A percentile compares a stretch with the other conserved stretches of the same genome.
Evolutionary conservation across 2,888 invertebrate genomes (phyloP).

Genomic region (Xylota segnis): DNA sequence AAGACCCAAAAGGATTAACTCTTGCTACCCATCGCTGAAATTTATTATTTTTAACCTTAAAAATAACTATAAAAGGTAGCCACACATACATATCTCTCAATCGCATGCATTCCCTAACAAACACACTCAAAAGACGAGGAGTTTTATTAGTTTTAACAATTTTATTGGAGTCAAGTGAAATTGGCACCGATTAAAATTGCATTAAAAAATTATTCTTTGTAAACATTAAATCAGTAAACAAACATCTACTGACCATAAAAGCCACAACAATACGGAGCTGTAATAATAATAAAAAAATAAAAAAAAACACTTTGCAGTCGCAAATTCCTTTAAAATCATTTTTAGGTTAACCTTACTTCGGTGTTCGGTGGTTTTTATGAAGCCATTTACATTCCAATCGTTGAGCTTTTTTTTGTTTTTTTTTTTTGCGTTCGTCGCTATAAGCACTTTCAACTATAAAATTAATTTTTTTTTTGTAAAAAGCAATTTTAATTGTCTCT

Average conservation of each 20-base stretch:
- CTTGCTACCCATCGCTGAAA: background rate
- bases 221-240: slow-evolving; percentile 64
- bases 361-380: slow-evolving; percentile 57
- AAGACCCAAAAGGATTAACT: slow-evolving; percentile 14
- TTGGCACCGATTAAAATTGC: slow-evolving; percentile 68
- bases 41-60: slow-evolving; percentile 16
- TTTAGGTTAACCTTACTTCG: slow-evolving; percentile 57
- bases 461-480: slow-evolving; percentile 39
- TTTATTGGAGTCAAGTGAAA: slow-evolving; percentile 64
- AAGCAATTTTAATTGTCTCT: slow-evolving; percentile 57
- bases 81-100: too few species aligned
- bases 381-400: slow-evolving; percentile 72
- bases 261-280: slow-evolving; percentile 39
- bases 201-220: slow-evolving; percentile 56
- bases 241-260: slow-evolving; percentile 64
- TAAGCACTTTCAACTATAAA: slow-evolving; percentile 66
- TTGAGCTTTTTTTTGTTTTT: slow-evolving; percentile 26
- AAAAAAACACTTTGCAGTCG: slow-evolving; percentile 60
- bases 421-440: slow-evolving; percentile 21
- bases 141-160: slow-evolving; percentile 57
- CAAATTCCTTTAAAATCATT: slow-evolving; percentile 67
- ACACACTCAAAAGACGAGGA: slow-evolving; percentile 52
- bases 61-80: slow-evolving; percentile 33
- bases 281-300: slow-evolving; percentile 25
- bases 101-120: slow-evolving; percentile 20